Conservation (phyloP, 1,140 invertebrate species). For the Drosophila kohkoa region DNA sequence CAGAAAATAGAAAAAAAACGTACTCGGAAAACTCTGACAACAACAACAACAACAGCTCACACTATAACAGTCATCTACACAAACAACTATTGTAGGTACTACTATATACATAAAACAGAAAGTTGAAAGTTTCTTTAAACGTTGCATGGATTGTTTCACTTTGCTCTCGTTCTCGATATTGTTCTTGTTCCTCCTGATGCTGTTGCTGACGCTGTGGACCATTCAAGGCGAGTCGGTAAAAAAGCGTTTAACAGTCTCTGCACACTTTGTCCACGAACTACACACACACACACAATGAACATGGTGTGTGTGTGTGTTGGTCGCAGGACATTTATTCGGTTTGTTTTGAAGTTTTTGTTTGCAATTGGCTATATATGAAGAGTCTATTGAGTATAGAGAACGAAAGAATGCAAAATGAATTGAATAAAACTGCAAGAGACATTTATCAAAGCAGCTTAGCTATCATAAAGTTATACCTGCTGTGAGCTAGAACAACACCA, state of each 20-base stretch:
- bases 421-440: slow-evolving; percentile 21
- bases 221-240: slow-evolving; percentile 48
- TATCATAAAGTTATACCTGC: background rate
- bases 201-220: slow-evolving; percentile 25
- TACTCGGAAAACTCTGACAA: slow-evolving; percentile 22
- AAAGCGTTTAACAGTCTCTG: slow-evolving; percentile 72
- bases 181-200: slow-evolving; percentile 28
- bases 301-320: slow-evolving; percentile 14
- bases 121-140: slow-evolving; percentile 77
- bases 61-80: slow-evolving; percentile 7
- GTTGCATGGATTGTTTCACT: slow-evolving; percentile 73
- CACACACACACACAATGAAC: background rate
- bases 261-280: slow-evolving; percentile 51
- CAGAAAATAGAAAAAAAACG: slow-evolving; percentile 27
- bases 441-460: slow-evolving; percentile 30
- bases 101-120: slow-evolving; percentile 53
- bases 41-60: background rate
- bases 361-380: slow-evolving; percentile 43
- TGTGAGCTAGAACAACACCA: background rate
- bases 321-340: slow-evolving; percentile 72
- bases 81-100: slow-evolving; percentile 8
- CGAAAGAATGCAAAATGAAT: slow-evolving; percentile 20
- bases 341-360: slow-evolving; percentile 72
- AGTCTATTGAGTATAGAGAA: background rate
- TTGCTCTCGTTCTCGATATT: slow-evolving; percentile 29